Evolutionary conservation across 2,113 vertebrate species (phyloP), one percentile per base, ranked within the genome.

Genomic region (Sylvia atricapilla): DNA sequence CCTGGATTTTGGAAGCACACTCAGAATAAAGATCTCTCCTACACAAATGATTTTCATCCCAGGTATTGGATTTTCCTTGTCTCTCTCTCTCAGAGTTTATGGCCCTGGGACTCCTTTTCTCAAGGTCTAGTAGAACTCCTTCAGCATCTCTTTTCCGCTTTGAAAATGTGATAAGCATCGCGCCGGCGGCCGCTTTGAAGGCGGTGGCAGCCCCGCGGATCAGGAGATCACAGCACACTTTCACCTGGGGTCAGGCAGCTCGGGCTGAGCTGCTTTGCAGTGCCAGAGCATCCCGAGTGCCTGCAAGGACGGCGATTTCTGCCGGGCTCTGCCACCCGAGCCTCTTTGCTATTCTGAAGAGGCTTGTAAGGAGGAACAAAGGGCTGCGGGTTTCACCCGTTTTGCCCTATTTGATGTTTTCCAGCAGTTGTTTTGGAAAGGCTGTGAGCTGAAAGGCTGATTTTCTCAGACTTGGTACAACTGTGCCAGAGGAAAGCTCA

Each of bases 311-410:
- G 25, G 88, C 84, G 47, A 49, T 90, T 95, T 78, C 88, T 68
- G 1, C 31, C 16, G 23, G 64, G 4, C 79, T 58, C 6, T 31
- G 83, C 31, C 68, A 31, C 75, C 3, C 39, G 64, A 92, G 52
- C 86, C 79, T 91, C 92, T 86, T 75, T 94, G 76, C 95, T 94
- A 78, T 92, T 93, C 94, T 84, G 31, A 70, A 84, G 60, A 84
- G 41, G 44, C 88, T 86, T 24, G 25, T 72, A 47, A 74, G 49
- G 83, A 87, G 64, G 76, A 96, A 93, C 66, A 78, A 92, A 92
- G 56, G 28, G 5, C 68, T 27, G 92, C 0, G 4, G 76, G 35
- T 89, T 87, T 85, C 86, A 62, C 60, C 56, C 44, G 0, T 63
- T 94, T 89, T 72, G 43, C 83, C 92, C 70, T 64, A 47, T 68